Percentiles rank a stretch among this genome's conserved stretches.
Conservation (phyloP, 2,113 vertebrate genomes). For the Mirounga angustirostris region DNA sequence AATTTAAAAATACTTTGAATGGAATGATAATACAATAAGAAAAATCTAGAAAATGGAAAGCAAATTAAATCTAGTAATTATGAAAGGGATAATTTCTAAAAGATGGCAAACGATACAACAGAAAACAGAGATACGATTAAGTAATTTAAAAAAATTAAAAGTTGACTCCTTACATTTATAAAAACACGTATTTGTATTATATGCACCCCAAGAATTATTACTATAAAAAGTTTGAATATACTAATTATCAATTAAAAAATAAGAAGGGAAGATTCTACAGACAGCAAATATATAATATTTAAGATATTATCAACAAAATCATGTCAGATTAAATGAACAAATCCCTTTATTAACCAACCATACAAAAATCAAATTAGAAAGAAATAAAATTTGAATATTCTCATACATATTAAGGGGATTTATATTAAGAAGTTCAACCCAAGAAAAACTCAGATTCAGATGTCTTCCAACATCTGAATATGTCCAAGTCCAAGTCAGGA, state of each 20-base stretch:
- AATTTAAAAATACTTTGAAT: neutral
- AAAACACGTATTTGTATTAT: neutral
- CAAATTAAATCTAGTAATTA: neutral
- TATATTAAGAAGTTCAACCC: neutral
- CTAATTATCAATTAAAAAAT: neutral
- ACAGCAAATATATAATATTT: neutral
- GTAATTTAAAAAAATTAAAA: neutral
- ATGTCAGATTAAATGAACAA: neutral
- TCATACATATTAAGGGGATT: neutral
- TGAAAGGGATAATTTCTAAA: neutral
- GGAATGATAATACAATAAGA: neutral
- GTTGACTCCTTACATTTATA: neutral
- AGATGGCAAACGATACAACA: neutral
- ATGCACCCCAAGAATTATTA: neutral
- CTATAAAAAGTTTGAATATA: neutral
- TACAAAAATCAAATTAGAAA: neutral
- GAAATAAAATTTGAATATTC: neutral
- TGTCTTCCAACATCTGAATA: neutral
- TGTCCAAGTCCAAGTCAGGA: neutral
- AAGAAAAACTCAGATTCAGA: neutral
- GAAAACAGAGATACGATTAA: neutral
- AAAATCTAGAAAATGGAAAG: neutral
- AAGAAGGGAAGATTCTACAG: neutral
- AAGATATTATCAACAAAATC: neutral
- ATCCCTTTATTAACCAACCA: neutral